Evolutionary conservation across 2,797 vertebrate species (phyloP), one percentile per base, ranked within the genome.

Genomic region (Myiotriccus ornatus): DNA sequence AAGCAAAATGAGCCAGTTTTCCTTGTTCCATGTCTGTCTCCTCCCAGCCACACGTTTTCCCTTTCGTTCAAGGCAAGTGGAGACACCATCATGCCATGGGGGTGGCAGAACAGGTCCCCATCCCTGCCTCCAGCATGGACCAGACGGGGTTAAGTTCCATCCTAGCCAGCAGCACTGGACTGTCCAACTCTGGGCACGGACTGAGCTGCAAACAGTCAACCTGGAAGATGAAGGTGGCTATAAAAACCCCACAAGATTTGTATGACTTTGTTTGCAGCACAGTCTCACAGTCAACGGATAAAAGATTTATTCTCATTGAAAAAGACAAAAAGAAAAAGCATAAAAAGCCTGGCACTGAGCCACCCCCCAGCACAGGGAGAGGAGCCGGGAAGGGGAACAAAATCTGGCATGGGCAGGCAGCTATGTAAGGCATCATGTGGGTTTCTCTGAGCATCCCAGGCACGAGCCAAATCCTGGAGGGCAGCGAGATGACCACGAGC

Each of bases 1-100:
- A 97, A 96, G 94, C 76, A 86, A 96, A 96, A 95, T 9, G 43
- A 96, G 82, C 35, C 32, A 53, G 28, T 95, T 95, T 91, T 64
- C 52, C 44, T 75, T 35, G 20, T 49, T 46, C 12, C 43, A 3
- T 2, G 1, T 27, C 79, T 74, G 30, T 64, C 80, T 87, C 57
- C 86, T 79, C 59, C 77, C 39, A 65, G 30, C 64, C 6, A 4
- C 69, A 70, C 0, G 0, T 56, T 57, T 81, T 53, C 67, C 74
- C 52, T 18, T 19, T 35, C 75, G 67, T 50, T 57, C 27, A 50
- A 82, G 62, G 25, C 0, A 1, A 82, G 59, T 1, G 2, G 57
- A 64, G 59, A 22, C 55, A 88, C 23, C 71, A 28, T 32, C n/a
- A 1, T n/a, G 89, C 60, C 62, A 2, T 2, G 28, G 46, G 28